Base-by-base conservation (phyloP, 2,888 invertebrate species). In the Tuta absoluta region DNA sequence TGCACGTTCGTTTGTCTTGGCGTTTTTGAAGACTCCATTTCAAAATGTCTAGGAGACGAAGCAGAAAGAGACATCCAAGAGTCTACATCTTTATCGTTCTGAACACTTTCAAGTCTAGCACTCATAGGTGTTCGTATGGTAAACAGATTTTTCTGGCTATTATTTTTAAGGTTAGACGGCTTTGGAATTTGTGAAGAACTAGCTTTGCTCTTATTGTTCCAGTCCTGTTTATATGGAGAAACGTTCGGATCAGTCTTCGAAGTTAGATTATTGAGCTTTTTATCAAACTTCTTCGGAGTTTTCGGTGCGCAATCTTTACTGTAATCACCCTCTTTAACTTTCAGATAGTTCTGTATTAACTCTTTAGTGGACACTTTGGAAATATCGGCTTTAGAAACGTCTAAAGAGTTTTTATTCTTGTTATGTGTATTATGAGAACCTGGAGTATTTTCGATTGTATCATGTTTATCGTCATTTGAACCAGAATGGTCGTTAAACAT, bases 31-130 rank as follows among this genome's bases (percentile, higher is more conserved):
- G 56, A 24, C 24, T 56, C 80, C 63, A 79, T 68, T 48, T 87
- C 84, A 19, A 81, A 64, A 33, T 79, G 58, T 69, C 85, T 81
- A 3, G 92, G 90, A 8, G 89, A 86, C 14, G 86, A 81, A n/a
- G 82, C 84, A 3, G 89, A 81, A 14, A 91, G 69, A 0, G 92
- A 91, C 86, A 92, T 89, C 92, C 92, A 92, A 0, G 92, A 92
- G 69, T 90, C 91, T 37, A 92, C 78, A 66, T 92, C 92, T 78
- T 85, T 89, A 62, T 92, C 91, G 57, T 86, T 86, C 65, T 90
- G 83, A 1, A 91, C 86, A 41, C 83, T 77, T 57, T 89, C 89
- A 63, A 89, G 82, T 70, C 91, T 84, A 60, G 91, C 89, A 63
- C 91, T 91, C 17, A 85, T 67, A 1, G 90, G 89, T 58, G 79